phyloP scores from a whole-genome alignment of 2,888 invertebrate species.

The Eledona agricola region DNA sequence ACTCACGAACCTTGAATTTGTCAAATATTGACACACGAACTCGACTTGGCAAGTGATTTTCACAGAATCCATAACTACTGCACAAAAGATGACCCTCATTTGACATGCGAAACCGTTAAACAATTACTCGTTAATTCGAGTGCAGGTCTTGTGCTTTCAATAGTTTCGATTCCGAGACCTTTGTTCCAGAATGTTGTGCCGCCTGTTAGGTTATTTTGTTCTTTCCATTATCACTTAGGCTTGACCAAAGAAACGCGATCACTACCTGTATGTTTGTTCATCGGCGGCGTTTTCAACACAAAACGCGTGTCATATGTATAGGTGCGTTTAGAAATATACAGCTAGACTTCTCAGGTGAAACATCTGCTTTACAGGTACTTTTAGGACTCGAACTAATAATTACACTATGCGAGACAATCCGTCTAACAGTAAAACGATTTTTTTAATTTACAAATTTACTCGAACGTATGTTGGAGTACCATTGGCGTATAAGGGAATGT shows the following conservation, averaged over 20 bases:
- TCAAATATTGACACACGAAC: slow-evolving; percentile 48
- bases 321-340: slow-evolving; percentile 6
- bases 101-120: slow-evolving; percentile 2
- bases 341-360: slow-evolving; percentile 2
- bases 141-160: slow-evolving; percentile 38
- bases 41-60: slow-evolving; percentile 44
- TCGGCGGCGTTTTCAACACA: slow-evolving; percentile 15
- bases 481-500: too few species aligned
- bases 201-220: slow-evolving; percentile 43
- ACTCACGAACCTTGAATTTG: slow-evolving; percentile 43
- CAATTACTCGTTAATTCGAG: slow-evolving; percentile 3
- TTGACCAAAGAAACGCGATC: slow-evolving; percentile 49
- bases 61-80: slow-evolving; percentile 42
- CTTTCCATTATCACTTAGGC: slow-evolving; percentile 51
- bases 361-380: too few species aligned
- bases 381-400: slow-evolving; percentile 2
- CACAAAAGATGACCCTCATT: slow-evolving; percentile 15
- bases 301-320: slow-evolving; percentile 24
- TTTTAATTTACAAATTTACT: too few species aligned
- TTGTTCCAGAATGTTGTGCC: too few species aligned
- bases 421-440: too few species aligned
- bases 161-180: too few species aligned
- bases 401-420: neutral
- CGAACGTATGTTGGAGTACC: too few species aligned
- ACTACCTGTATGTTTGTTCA: slow-evolving; percentile 36